A percentile compares a stretch with the other conserved stretches of the same genome.
Evolutionary conservation across 1,140 invertebrate species (phyloP).

Genomic region (Panonychus citri): DNA sequence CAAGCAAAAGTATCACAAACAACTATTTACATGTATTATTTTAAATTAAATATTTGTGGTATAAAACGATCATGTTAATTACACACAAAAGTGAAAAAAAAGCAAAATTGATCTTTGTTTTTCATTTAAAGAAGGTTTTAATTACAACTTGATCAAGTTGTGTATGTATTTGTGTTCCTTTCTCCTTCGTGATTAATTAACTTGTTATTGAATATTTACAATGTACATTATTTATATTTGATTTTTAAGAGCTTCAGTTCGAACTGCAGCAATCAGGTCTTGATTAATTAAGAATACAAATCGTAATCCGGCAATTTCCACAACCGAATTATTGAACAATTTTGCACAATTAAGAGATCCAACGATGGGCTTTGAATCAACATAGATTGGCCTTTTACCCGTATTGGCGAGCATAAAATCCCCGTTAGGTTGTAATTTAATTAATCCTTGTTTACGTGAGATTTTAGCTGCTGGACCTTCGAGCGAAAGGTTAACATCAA

Average conservation of each 20-base stretch:
- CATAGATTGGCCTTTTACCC: slow-evolving; percentile 78
- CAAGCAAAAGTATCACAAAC: too few species aligned
- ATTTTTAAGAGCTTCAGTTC: slow-evolving; percentile 48
- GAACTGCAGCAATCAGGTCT: slow-evolving; percentile 60
- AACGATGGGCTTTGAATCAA: slow-evolving; percentile 70
- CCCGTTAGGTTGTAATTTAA: slow-evolving; percentile 66
- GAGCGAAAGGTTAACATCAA: slow-evolving; percentile 78
- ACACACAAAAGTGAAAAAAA: too few species aligned
- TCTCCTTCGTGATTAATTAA: too few species aligned
- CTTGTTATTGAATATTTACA: too few species aligned
- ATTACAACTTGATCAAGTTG: too few species aligned
- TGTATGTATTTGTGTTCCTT: too few species aligned
- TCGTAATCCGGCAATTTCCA: slow-evolving; percentile 70
- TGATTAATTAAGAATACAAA: slow-evolving; percentile 84
- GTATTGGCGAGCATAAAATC: slow-evolving; percentile 85
- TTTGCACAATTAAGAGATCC: slow-evolving; percentile 43
- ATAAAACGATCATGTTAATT: too few species aligned
- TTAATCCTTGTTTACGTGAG: slow-evolving; percentile 61
- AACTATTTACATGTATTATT: too few species aligned
- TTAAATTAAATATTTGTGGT: too few species aligned
- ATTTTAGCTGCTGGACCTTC: slow-evolving; percentile 52
- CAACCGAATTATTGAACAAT: slow-evolving; percentile 72
- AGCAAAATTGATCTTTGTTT: too few species aligned
- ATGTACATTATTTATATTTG: slow-evolving; percentile 4
- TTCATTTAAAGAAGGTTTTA: too few species aligned